Percentiles rank a stretch among this genome's conserved stretches.
Evolutionary conservation across 1,140 invertebrate genomes (phyloP).

Genomic region (Plodia interpunctella): DNA sequence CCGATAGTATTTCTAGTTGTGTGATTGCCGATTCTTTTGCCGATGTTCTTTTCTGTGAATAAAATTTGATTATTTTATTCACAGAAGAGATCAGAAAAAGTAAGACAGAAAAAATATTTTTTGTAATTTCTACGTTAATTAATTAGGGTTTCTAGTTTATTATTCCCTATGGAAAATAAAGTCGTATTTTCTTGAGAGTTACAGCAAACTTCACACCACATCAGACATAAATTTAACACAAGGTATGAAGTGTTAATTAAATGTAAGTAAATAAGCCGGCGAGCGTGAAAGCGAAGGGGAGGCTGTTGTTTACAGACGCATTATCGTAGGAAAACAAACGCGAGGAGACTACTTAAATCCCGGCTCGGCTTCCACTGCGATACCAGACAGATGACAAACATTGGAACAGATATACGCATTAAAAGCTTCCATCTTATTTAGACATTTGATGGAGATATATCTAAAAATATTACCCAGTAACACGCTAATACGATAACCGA

Average conservation of each 20-base stretch:
- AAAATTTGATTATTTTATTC: too few species aligned
- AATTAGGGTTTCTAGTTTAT: too few species aligned
- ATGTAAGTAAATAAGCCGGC: constrained; percentile 41
- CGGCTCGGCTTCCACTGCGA: constrained; percentile 2
- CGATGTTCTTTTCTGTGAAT: too few species aligned
- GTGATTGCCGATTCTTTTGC: too few species aligned
- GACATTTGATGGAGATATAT: background rate
- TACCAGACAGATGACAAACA: constrained; percentile 48
- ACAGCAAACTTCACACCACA: background rate
- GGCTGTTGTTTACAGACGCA: constrained; percentile 55
- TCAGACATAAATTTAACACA: constrained; percentile 18
- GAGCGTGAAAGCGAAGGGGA: constrained; percentile 37
- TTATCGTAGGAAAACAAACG: constrained; percentile 62
- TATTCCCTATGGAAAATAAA: too few species aligned
- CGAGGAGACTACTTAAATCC: constrained; percentile 47
- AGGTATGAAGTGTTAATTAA: constrained; percentile 51
- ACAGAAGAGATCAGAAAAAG: too few species aligned
- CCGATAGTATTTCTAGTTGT: too few species aligned
- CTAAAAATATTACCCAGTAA: background rate
- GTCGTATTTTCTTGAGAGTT: too few species aligned
- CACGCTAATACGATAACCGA: background rate
- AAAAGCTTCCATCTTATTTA: constrained; percentile 32
- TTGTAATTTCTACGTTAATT: too few species aligned
- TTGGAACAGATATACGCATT: constrained; percentile 27
- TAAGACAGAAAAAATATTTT: too few species aligned